phyloP scores from a whole-genome alignment of 2,888 invertebrate genomes.

The Tenthredo livida region DNA sequence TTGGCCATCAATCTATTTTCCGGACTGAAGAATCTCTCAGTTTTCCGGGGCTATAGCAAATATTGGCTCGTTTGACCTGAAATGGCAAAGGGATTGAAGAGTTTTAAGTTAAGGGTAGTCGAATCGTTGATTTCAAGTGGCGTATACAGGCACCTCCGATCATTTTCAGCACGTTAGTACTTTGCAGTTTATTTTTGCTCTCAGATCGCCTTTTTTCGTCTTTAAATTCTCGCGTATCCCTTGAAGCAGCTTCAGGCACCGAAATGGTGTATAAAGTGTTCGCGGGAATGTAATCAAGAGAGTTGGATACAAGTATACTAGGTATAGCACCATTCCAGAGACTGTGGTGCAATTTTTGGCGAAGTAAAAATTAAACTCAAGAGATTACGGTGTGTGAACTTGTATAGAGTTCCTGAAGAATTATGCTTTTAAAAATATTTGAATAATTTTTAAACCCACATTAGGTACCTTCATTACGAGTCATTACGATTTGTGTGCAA shows the following conservation, averaged over 20 bases:
- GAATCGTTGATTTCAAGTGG: too few species aligned
- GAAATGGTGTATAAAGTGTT: not conserved
- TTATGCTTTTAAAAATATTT: not conserved
- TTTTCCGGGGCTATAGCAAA: not conserved
- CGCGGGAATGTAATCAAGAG: slow-evolving; percentile 4
- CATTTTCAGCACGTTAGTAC: not conserved
- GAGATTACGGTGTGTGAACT: not conserved
- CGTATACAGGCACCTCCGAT: not conserved
- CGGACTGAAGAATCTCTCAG: not conserved
- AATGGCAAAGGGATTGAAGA: not conserved
- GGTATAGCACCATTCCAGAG: not conserved
- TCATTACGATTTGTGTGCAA: not conserved
- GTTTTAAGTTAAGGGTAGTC: too few species aligned
- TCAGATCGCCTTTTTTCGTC: not conserved
- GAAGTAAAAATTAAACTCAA: not conserved
- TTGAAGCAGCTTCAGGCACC: not conserved
- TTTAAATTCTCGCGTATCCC: not conserved
- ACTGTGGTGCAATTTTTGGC: not conserved
- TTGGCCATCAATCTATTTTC: not conserved
- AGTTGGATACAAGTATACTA: not conserved
- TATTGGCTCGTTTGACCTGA: not conserved
- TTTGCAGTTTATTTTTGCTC: not conserved
- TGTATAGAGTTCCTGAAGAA: not conserved
- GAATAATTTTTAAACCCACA: not conserved
- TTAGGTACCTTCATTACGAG: too few species aligned